Base-by-base conservation (phyloP, 1,140 invertebrate species). In the Propsilocerus akamusi region DNA sequence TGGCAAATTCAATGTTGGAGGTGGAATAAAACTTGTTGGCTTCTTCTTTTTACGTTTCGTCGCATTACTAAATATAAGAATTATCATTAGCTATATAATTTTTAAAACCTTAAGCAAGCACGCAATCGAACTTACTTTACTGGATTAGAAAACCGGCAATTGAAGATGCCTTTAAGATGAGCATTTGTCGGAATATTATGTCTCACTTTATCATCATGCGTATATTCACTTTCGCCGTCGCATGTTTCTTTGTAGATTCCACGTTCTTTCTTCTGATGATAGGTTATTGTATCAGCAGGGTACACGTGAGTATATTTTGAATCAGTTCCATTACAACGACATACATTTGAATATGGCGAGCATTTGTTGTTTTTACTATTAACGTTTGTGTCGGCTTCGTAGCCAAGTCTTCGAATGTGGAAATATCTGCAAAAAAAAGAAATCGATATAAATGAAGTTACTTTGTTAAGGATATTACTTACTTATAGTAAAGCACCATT, bases 21-120 rank as follows among this genome's bases (percentile, higher is more conserved):
- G 83, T 1, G 84, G 86, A 3, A 90, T 78, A 61, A 90, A 89
- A 1, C 77, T 80, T 0, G 86, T 88, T 10, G 86, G 86, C 60
- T 90, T 90, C 59, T 92, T 92, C 64, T 89, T 90, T 59, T 91
- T 91, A 20, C 86, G 72, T 57, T 83, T 84, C 11, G 73, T 70
- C 1, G 69, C 68, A 25, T 64, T 61, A 50, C 68, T 70, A 54
- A 22, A 49, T 53, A 30, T 24, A 37, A 26, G 46, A 47, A 47
- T 26, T 32, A 41, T 26, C 53, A 24, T 14, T 12, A 47, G n/a
- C n/a, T n/a, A n/a, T n/a, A 50, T 30, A 23, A 34, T 25, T 34
- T 49, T 4, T 22, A 24, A 26, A 11, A 32, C 17, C 11, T 10
- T 47, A 5, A 41, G 25, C n/a, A 32, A 10, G 20, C 8, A n/a